Evolutionary conservation across 1,140 invertebrate species (phyloP), one percentile per base, ranked within the genome.

Genomic region (Heliothis virescens): DNA sequence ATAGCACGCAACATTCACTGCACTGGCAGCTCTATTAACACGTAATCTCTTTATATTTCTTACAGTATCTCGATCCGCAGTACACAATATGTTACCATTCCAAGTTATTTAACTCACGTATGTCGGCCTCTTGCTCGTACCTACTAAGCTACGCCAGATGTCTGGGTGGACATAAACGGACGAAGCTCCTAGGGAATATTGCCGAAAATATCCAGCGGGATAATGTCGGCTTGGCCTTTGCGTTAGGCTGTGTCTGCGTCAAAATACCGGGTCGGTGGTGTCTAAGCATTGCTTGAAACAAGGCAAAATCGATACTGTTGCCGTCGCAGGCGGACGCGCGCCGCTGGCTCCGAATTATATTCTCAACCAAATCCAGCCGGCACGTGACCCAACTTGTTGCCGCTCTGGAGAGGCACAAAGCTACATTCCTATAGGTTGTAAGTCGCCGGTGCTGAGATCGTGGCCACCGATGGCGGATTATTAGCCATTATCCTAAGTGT

Each of bases 301-400:
- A 86, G 83, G 82, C 88, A 87, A 91, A 90, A 94, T 93, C 91
- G 90, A 94, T 93, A 94, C 85, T 80, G 81, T 71, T 79, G 75
- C 86, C 86, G 88, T 89, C 82, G 85, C 86, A 86, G 88, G 88
- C 86, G 90, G 88, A 89, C 92, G 89, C 90, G 91, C 91, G 88
- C 91, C 87, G 89, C 86, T 90, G 84, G 81, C 85, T 88, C 84
- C 83, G 79, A 89, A 86, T 90, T 89, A 90, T 90, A 90, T 92
- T 91, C 91, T 84, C 82, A 82, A 83, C 86, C 81, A 88, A 90
- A 89, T 88, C 88, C 87, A 83, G 77, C 85, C 81, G 79, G 92
- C 92, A 94, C 92, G 92, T 94, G 92, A 92, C 90, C 86, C 89
- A 89, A 94, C 92, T 94, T 94, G 92, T 94, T 94, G 92, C 92